Conservation (phyloP, 2,113 vertebrate genomes). For the Lipophrys pholis region DNA sequence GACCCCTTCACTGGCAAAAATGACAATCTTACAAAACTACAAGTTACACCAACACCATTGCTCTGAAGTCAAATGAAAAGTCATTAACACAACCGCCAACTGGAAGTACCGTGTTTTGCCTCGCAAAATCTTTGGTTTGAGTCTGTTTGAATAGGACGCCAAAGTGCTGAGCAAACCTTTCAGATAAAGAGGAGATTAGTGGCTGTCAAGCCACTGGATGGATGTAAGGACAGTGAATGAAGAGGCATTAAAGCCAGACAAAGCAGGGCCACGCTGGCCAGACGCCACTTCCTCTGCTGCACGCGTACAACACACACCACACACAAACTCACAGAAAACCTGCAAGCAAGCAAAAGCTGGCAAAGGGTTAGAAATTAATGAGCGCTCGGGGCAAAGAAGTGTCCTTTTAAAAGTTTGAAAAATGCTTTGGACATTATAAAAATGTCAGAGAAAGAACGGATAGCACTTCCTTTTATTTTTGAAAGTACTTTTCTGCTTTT, state of each 20-base stretch:
- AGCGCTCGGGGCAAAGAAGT: conserved; percentile 41
- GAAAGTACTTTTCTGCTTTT: conserved; percentile 5
- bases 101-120: conserved; percentile 9
- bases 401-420: conserved; percentile 59
- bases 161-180: conserved; percentile 79
- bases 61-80: conserved; percentile 10
- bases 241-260: conserved; percentile 75
- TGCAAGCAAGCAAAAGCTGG: conserved; percentile 64
- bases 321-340: conserved; percentile 37
- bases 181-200: conserved; percentile 78
- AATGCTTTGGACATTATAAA: conserved; percentile 47
- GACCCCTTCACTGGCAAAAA: not conserved
- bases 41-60: not conserved
- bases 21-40: not conserved
- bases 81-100: conserved; percentile 26
- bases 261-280: conserved; percentile 60
- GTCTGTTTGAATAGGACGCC: conserved; percentile 43
- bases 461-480: not conserved
- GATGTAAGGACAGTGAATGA: conserved; percentile 66
- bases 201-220: conserved; percentile 56
- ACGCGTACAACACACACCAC: conserved; percentile 28
- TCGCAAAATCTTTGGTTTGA: conserved; percentile 52
- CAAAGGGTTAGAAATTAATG: conserved; percentile 57
- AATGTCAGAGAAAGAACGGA: conserved; percentile 13
- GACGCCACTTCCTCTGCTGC: conserved; percentile 64